Conservation (phyloP, 1,140 invertebrate genomes). For the Dufourea novaeangliae region DNA sequence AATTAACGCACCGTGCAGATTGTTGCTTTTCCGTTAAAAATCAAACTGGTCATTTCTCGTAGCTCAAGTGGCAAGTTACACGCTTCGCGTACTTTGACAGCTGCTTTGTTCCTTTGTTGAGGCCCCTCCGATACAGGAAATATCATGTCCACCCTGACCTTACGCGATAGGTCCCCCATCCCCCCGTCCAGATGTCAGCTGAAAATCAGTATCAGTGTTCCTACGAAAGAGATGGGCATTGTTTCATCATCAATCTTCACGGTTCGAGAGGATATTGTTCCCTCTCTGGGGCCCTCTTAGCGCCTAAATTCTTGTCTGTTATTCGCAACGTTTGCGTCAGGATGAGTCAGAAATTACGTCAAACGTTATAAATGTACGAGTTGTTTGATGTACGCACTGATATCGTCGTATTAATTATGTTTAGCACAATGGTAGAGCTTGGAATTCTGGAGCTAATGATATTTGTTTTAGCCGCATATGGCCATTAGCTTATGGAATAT, state of each 20-base stretch:
- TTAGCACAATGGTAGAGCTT: too few relatives aligned
- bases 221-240: conserved; percentile 17
- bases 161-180: conserved; percentile 43
- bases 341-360: too few relatives aligned
- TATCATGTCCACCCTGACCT: conserved; percentile 55
- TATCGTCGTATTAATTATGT: too few relatives aligned
- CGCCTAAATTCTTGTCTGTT: background rate
- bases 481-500: too few relatives aligned
- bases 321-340: background rate
- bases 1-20: background rate
- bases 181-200: conserved; percentile 16
- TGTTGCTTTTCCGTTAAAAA: conserved; percentile 27
- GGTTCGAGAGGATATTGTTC: background rate
- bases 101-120: conserved; percentile 70
- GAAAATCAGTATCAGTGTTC: conserved; percentile 25
- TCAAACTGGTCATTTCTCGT: conserved; percentile 29
- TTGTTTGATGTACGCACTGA: too few relatives aligned
- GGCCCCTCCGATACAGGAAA: conserved; percentile 40
- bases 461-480: too few relatives aligned
- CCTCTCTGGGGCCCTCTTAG: background rate
- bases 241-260: background rate
- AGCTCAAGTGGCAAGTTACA: conserved; percentile 23
- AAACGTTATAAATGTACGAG: too few relatives aligned
- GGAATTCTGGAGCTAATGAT: too few relatives aligned
- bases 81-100: conserved; percentile 47